Evolutionary conservation across 2,113 vertebrate genomes (phyloP).

Genomic region (Mastomys natalensis): DNA sequence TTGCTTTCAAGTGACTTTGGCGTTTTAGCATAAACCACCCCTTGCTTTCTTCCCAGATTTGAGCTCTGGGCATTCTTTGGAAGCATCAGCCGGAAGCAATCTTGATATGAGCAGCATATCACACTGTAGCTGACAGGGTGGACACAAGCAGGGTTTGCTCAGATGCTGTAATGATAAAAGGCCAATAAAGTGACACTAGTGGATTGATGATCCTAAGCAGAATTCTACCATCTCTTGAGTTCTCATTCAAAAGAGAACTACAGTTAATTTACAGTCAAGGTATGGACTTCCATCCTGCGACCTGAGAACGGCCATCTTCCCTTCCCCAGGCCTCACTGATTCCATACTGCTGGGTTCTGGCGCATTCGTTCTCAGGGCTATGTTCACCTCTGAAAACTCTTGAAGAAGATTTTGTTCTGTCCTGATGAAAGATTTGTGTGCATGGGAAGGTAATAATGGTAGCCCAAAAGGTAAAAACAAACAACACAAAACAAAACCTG

Average conservation of each 20-base stretch:
- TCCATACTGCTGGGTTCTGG: background rate
- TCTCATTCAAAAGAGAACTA: background rate
- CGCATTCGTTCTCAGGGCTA: background rate
- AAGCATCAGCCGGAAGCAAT: conserved; percentile 83
- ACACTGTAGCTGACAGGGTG: conserved; percentile 76
- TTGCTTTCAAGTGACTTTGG: conserved; percentile 86
- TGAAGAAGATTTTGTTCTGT: background rate
- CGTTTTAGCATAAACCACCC: conserved; percentile 86
- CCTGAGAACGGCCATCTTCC: background rate
- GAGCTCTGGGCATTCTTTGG: conserved; percentile 83
- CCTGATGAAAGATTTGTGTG: background rate
- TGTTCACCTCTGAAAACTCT: background rate
- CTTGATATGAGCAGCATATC: conserved; percentile 76
- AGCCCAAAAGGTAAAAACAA: background rate
- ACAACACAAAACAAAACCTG: background rate
- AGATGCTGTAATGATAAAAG: conserved; percentile 72
- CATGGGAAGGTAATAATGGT: background rate
- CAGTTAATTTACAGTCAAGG: background rate
- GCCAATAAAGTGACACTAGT: conserved; percentile 63
- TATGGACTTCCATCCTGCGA: background rate
- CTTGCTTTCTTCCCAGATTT: conserved; percentile 84
- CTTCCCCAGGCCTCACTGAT: background rate
- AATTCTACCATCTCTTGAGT: background rate
- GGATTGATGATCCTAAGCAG: conserved; percentile 70
- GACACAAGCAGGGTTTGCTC: conserved; percentile 47